A percentile compares a stretch with the other conserved stretches of the same genome.
These are phyloP conservation scores for Chrysaora quinquecirrha DNA, from an alignment of 30 jellyfish, hydroid and myxozoan genomes.

Conservation along the genomic window DNA sequence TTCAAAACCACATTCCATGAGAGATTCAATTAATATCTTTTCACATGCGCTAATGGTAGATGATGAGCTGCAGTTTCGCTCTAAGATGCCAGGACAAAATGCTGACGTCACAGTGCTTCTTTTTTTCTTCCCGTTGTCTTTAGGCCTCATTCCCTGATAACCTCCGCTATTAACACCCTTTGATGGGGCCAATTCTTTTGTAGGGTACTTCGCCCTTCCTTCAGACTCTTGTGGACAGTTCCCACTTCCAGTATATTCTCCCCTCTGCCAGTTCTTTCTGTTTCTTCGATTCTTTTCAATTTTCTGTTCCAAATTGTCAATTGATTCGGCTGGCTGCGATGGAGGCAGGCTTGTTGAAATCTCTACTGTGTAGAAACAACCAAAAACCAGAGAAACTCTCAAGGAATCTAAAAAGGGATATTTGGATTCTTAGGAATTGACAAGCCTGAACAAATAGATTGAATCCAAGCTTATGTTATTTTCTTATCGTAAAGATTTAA, in stretches of 20 bases:
- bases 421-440: too few species aligned
- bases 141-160: background rate
- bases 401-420: constrained; percentile 14
- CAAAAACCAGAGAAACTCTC: constrained; percentile 50
- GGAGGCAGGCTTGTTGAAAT: constrained; percentile 66
- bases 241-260: constrained; percentile 53
- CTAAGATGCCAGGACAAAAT: constrained; percentile 69
- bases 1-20: constrained; percentile 67
- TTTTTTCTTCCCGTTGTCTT: background rate
- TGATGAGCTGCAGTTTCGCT: constrained; percentile 27
- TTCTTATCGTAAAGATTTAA: too few species aligned
- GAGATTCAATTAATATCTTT: constrained; percentile 8
- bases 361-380: constrained; percentile 68
- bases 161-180: background rate
- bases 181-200: background rate
- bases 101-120: constrained; percentile 47
- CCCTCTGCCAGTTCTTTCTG: constrained; percentile 69
- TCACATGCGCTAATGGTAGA: constrained; percentile 1
- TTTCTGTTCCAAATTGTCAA: constrained; percentile 41
- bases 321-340: constrained; percentile 54
- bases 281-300: constrained; percentile 72
- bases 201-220: background rate
- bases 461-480: too few species aligned
- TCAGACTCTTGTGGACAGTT: background rate
- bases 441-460: too few species aligned